Evolutionary conservation across 2,888 invertebrate species (phyloP).

Genomic region (Hirudinaria manillensis): DNA sequence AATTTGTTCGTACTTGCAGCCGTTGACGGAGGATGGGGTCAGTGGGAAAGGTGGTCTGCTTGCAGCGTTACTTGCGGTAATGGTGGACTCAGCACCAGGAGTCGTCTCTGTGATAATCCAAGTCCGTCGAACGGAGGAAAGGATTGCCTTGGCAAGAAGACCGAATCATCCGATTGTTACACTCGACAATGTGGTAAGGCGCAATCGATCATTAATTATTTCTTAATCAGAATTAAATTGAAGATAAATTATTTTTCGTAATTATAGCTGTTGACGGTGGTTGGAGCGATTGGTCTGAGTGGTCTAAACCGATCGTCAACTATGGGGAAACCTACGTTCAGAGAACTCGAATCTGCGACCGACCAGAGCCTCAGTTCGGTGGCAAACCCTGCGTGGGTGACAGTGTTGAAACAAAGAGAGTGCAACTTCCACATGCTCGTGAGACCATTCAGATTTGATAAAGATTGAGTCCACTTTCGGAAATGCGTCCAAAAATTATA

Average conservation of each 20-base stretch:
- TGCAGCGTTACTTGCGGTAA: conserved; percentile 35
- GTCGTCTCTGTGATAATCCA: conserved; percentile 49
- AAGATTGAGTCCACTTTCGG: background rate
- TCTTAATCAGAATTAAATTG: background rate
- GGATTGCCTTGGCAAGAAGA: conserved; percentile 45
- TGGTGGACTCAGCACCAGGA: conserved; percentile 44
- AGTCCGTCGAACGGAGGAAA: conserved; percentile 47
- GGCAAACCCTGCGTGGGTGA: conserved; percentile 48
- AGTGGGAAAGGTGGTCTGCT: conserved; percentile 33
- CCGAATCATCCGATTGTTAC: conserved; percentile 44
- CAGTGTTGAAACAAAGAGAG: conserved; percentile 42
- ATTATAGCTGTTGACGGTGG: conserved; percentile 35
- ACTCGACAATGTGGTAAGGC: conserved; percentile 41
- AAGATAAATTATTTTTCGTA: background rate
- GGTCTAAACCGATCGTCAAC: conserved; percentile 43
- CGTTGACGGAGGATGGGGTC: conserved; percentile 37
- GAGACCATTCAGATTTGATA: conserved; percentile 2
- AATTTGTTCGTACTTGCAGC: conserved; percentile 2
- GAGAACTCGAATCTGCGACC: conserved; percentile 46
- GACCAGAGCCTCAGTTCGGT: conserved; percentile 47
- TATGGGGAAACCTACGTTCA: conserved; percentile 46
- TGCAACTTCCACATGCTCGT: conserved; percentile 38
- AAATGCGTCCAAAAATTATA: background rate
- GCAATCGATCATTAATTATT: no score
- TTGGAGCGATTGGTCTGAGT: conserved; percentile 35